A percentile compares a stretch with the other conserved stretches of the same genome.
Evolutionary conservation across 1,140 invertebrate species (phyloP).

Genomic region (Achroia grisella): DNA sequence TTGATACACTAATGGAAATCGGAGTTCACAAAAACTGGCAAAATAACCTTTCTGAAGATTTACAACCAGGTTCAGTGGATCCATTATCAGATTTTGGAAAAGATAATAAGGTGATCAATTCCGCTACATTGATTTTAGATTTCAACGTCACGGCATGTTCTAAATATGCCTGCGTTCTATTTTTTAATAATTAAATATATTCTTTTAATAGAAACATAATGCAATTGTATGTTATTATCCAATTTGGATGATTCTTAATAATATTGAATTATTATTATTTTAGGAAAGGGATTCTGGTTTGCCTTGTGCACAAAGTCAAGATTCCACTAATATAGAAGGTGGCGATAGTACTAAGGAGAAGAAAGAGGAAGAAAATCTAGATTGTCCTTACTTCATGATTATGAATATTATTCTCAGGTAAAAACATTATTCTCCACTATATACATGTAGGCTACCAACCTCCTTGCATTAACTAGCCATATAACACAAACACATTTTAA

Average conservation of each 20-base stretch:
- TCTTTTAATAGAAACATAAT: too few relatives aligned
- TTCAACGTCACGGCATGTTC: too few relatives aligned
- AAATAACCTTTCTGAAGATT: constrained; percentile 35
- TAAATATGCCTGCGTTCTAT: too few relatives aligned
- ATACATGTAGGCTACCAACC: too few relatives aligned
- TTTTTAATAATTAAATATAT: too few relatives aligned
- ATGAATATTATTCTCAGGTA: constrained; percentile 68
- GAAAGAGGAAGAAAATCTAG: constrained; percentile 46
- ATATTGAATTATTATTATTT: too few relatives aligned
- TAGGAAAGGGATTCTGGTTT: constrained; percentile 65
- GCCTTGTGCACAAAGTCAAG: constrained; percentile 64
- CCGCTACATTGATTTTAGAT: constrained; percentile 1
- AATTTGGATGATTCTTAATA: too few relatives aligned
- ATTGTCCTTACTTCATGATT: constrained; percentile 68
- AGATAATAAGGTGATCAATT: constrained; percentile 53
- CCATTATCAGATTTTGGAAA: constrained; percentile 48
- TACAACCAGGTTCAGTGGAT: constrained; percentile 34
- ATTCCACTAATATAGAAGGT: constrained; percentile 70
- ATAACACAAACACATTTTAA: too few relatives aligned
- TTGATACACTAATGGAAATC: constrained; percentile 92
- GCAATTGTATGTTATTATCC: too few relatives aligned
- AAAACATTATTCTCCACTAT: not conserved
- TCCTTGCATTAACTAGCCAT: too few relatives aligned
- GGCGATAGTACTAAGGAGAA: constrained; percentile 60
- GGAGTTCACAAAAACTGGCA: constrained; percentile 83